Evolutionary conservation across 2,797 vertebrate genomes (phyloP), one percentile per base, ranked within the genome.

Genomic region (Hozukius guyotensis): DNA sequence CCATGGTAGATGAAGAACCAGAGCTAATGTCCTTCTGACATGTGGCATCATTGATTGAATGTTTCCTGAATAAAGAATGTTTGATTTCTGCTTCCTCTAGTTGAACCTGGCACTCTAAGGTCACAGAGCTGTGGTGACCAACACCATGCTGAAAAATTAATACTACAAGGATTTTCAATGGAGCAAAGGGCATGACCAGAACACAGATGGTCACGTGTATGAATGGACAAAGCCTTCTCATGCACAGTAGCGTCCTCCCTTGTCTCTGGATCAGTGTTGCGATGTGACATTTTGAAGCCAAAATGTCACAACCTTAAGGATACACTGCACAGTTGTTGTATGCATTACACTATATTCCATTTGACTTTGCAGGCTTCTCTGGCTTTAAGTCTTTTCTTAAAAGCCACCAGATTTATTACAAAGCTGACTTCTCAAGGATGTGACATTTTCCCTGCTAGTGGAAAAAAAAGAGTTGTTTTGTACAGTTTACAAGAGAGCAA

Each of bases 401-500:
- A 80, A 82, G 69, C 14, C 49, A 25, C 1, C 27, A 59, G 34
- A 65, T 86, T 76, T 74, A 72, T 75, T 62, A 38, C 46, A 55
- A 68, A 61, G 52, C 60, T 18, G 14, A 53, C 53, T 70, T 72
- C 24, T 79, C 38, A 61, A 73, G 75, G 36, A 79, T 72, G 53
- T 84, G 81, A 66, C 75, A 88, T 86, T 86, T 88, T 24, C 67
- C 16, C 22, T 52, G 31, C 29, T 16, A 6, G n/a, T 36, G 62
- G 36, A 4, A 8, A 34, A 62, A 60, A 66, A 31, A 5, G 5
- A 60, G 53, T 36, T 76, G 36, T 78, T 80, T 71, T 72, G 46
- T 79, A 36, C 63, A 67, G 66, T 77, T 86, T 83, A 82, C 29
- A 42, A 71, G 53, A 82, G 80, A 73, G 71, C 67, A 83, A 74